Base-by-base conservation (phyloP, 2,888 invertebrate species). In the Gasteruption jaculator region DNA sequence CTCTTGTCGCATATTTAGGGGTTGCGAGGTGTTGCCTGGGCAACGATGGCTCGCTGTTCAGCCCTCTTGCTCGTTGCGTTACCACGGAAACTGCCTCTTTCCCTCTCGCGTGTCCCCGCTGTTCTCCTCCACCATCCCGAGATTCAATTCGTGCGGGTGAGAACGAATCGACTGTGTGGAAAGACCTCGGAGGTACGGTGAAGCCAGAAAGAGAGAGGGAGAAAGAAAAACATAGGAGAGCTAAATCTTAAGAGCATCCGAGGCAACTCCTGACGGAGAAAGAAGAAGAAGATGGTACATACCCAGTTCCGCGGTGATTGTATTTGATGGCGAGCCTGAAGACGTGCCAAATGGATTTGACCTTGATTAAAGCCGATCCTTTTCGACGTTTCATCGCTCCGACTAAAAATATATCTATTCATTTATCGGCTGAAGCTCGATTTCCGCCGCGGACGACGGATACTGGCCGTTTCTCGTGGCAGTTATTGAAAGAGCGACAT, bases 21-120 rank as follows among this genome's bases (percentile, higher is more conserved):
- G 49, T 50, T 44, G 51, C 46, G 45, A 43, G 52, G 48, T 46
- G 69, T 70, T 64, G 56, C 68, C 69, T 54, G 57, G 63, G 68
- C 67, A 68, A 70, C 69, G 50, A 50, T 51, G 43, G 8, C 24
- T 8, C 24, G 8, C 24, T 24, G n/a, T n/a, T n/a, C n/a, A n/a
- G n/a, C n/a, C n/a, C n/a, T n/a, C n/a, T n/a, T n/a, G n/a, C n/a
- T n/a, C n/a, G n/a, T n/a, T n/a, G n/a, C n/a, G n/a, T n/a, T n/a
- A n/a, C n/a, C n/a, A n/a, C n/a, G n/a, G n/a, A n/a, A n/a, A n/a
- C n/a, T n/a, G n/a, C 27, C 41, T 10, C 41, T 38, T 32, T 37
- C 33, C 43, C 41, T 43, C 40, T 42, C 21, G 19, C 20, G 8
- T 12, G n/a, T 33, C 10, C 16, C 12, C 8, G 30, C 29, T 38